Base-by-base conservation (phyloP, 2,888 invertebrate species). In the Allophyes oxyacanthae region DNA sequence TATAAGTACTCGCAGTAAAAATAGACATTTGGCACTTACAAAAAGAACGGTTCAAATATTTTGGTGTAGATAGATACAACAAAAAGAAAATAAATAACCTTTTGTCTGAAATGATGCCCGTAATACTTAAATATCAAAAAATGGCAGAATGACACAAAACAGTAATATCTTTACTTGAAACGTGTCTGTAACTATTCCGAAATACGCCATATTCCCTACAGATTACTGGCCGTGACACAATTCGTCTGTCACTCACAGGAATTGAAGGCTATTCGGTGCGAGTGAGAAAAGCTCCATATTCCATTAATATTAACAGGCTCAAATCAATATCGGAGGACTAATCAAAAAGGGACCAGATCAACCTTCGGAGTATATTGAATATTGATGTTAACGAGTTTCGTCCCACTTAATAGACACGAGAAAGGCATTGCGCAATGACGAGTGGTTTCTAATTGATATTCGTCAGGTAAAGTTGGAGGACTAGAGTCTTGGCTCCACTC, bases 401-500 rank as follows among this genome's bases (percentile, higher is more conserved):
- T 46, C 61, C 43, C 28, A 28, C 28, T 28, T 58, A 52, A 60
- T 46, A 60, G 62, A 59, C 60, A 58, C 26, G 32, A 41, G 74
- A 54, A 50, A 63, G 59, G 61, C 40, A 32, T 43, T 51, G 38
- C 15, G 58, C 51, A 53, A 55, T 60, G 38, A 50, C 45, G 52
- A 64, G 45, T 58, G 59, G 55, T 38, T 43, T 36, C 63, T 67
- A 75, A 76, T 64, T 76, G 60, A 67, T 70, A 73, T 73, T 76
- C 59, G 71, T 61, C 64, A 73, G 67, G 77, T 75, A 59, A 69
- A 62, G 54, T 75, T 62, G 57, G 54, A 7, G 14, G 50, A 32
- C 36, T 68, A 14, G 30, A 52, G 37, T 44, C 41, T 32, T 6
- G 8, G 28, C 26, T 45, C 37, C n/a, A 37, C 44, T 56, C 38